Evolutionary conservation across 2,888 invertebrate genomes (phyloP).

Genomic region (Malachius bipustulatus): DNA sequence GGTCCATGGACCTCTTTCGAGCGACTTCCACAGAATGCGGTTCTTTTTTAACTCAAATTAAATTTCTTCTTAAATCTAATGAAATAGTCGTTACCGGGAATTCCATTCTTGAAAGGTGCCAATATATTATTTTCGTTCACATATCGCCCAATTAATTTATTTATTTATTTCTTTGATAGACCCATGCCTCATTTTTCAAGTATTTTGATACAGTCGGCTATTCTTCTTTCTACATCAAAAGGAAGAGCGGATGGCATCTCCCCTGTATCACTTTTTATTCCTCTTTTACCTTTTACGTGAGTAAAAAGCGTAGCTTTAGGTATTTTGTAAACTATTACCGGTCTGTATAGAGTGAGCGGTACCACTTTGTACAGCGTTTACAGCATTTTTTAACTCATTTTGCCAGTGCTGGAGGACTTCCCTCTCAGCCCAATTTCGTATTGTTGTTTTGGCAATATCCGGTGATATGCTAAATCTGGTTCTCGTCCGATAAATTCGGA

Average conservation of each 20-base stretch:
- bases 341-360: slow-evolving; percentile 4
- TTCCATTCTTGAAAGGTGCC: slow-evolving; percentile 5
- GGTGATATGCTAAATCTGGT: too few species aligned
- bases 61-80: slow-evolving; percentile 2
- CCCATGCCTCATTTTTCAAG: slow-evolving; percentile 2
- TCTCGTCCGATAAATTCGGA: too few species aligned
- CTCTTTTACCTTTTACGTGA: slow-evolving; percentile 3
- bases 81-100: slow-evolving; percentile 5
- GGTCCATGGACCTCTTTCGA: slow-evolving; percentile 13
- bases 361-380: slow-evolving; percentile 4
- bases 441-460: too few species aligned
- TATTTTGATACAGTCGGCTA: slow-evolving; percentile 1
- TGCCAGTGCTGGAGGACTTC: too few species aligned
- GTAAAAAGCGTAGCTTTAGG: slow-evolving; percentile 6
- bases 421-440: too few species aligned
- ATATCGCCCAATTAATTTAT: slow-evolving; percentile 4
- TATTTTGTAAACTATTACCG: slow-evolving; percentile 5
- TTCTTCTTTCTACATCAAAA: slow-evolving; percentile 4
- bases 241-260: neutral
- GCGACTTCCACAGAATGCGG: slow-evolving; percentile 13
- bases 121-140: slow-evolving; percentile 4
- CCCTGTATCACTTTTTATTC: slow-evolving; percentile 4
- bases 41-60: slow-evolving; percentile 7
- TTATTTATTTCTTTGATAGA: slow-evolving; percentile 1
- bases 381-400: neutral